phyloP scores from a whole-genome alignment of 2,888 invertebrate species.

The Pediacus dermestoides region DNA sequence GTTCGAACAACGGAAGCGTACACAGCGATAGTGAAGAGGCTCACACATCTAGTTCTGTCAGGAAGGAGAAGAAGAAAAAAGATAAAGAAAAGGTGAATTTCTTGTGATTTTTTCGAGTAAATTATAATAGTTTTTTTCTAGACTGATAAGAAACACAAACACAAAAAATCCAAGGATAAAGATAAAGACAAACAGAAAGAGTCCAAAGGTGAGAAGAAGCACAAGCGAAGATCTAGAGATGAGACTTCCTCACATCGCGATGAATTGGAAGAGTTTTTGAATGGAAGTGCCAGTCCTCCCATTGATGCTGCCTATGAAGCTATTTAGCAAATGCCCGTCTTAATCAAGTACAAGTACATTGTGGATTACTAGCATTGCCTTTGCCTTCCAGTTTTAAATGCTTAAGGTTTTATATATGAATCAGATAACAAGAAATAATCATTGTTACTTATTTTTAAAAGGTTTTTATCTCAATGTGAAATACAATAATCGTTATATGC shows the following conservation, averaged over 20 bases:
- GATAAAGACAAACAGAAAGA: constrained; percentile 55
- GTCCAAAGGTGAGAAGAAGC: constrained; percentile 46
- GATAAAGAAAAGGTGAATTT: constrained; percentile 25
- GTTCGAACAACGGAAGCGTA: constrained; percentile 54
- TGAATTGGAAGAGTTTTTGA: constrained; percentile 62
- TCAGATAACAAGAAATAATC: constrained; percentile 3
- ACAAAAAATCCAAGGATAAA: constrained; percentile 54
- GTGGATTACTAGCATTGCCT: constrained; percentile 13
- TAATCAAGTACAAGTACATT: constrained; percentile 19
- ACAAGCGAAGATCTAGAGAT: constrained; percentile 50
- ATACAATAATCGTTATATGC: too few species aligned
- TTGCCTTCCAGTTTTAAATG: constrained; percentile 15
- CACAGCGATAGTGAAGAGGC: constrained; percentile 51
- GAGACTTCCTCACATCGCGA: constrained; percentile 50
- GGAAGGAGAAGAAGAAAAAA: constrained; percentile 45
- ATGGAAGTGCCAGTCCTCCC: constrained; percentile 54
- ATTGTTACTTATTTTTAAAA: too few species aligned
- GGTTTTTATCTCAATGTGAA: too few species aligned
- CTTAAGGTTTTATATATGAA: constrained; percentile 6
- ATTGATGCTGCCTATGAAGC: constrained; percentile 60
- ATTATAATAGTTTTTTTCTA: constrained; percentile 17
- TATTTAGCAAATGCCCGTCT: constrained; percentile 47
- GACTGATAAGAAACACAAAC: constrained; percentile 45
- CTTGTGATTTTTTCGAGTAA: too few species aligned
- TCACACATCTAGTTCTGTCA: constrained; percentile 38